phyloP scores from a whole-genome alignment of 2,113 vertebrate species.

The Phodopus roborovskii region DNA sequence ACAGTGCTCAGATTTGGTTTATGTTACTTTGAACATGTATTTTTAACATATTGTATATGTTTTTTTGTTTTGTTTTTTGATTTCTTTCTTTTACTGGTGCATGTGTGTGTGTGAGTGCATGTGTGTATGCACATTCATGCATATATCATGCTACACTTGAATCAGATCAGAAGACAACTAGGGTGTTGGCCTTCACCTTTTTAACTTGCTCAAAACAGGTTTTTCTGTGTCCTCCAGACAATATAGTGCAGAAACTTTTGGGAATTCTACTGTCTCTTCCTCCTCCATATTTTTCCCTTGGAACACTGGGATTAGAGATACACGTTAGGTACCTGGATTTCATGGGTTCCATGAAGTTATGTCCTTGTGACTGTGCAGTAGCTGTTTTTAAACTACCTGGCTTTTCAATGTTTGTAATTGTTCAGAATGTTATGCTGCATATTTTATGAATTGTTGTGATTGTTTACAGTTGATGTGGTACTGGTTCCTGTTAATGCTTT shows the following conservation, averaged over 20 bases:
- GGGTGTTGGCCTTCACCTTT: background rate
- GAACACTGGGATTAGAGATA: background rate
- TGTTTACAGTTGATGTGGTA: background rate
- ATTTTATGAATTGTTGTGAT: background rate
- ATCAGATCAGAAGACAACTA: background rate
- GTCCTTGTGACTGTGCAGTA: too few relatives aligned
- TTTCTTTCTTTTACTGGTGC: background rate
- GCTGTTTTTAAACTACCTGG: background rate
- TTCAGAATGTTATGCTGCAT: background rate
- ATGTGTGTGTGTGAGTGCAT: background rate
- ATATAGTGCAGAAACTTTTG: background rate
- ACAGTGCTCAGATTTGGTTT: background rate
- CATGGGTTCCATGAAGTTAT: background rate
- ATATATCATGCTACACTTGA: background rate
- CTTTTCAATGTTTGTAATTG: background rate
- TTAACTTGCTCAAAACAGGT: background rate
- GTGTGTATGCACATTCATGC: background rate
- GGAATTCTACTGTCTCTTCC: too few relatives aligned
- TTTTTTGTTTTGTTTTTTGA: too few relatives aligned
- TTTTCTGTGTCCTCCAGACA: background rate
- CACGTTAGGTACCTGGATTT: too few relatives aligned
- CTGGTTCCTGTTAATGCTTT: background rate
- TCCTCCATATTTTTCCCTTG: background rate
- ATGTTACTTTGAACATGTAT: background rate
- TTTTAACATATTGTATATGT: background rate